Base-by-base conservation (phyloP, 2,113 vertebrate genomes). In the Chaetura pelagica region DNA sequence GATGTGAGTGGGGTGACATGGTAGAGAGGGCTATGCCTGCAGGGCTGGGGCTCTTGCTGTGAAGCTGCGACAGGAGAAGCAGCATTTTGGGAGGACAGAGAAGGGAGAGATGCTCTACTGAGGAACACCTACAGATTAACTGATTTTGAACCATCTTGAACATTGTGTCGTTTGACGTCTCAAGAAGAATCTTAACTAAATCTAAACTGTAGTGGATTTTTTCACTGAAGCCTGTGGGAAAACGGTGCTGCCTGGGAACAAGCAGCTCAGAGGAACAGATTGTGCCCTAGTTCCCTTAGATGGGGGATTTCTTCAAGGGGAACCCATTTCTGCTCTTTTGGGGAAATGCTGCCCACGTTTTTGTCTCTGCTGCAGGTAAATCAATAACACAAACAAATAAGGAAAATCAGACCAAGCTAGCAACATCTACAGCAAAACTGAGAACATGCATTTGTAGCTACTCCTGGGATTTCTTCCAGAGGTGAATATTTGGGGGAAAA, bases 331-430 rank as follows among this genome's bases (percentile, higher is more conserved):
- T 92, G 15, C 8, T 62, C 6, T 81, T 77, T 54, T 29, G 18
- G 9, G n/a, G 12, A 26, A 74, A 63, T 0, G 0, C 34, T 66
- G 15, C 32, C 27, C 7, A 15, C 18, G 58, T 80, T 9, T 2
- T 52, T 71, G 21, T 63, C 61, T 4, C n/a, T 74, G 44, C 29
- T 35, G 68, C 51, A 63, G 44, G 38, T 26, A 73, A 85, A 83
- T 23, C 2, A 49, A 86, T 57, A 67, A 67, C 7, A 24, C 7
- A 3, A 42, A 61, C 27, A 82, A 44, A 14, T 57, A 61, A 16
- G n/a, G 59, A 58, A 84, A 89, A 40, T 22, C 6, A 61, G 9
- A 69, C 30, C 24, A 61, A 79, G 22, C 38, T 40, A 49, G 13
- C 30, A 74, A 59, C 12, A 63, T 7, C 26, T 54, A 18, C 29